phyloP scores from a whole-genome alignment of 2,888 invertebrate genomes.

The Melanophora roralis region DNA sequence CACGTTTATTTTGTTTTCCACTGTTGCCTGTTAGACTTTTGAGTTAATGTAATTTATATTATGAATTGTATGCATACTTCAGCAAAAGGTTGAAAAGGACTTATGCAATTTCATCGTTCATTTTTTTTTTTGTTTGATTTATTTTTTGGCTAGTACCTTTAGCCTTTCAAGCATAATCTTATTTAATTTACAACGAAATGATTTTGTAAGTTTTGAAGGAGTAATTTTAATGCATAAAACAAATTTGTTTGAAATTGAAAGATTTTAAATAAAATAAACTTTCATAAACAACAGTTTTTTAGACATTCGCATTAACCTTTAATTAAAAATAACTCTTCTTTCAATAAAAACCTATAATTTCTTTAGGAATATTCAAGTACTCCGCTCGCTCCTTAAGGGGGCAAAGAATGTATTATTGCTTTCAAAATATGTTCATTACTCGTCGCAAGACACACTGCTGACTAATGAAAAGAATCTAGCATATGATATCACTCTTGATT shows the following conservation, averaged over 20 bases:
- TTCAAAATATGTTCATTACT: conserved; percentile 24
- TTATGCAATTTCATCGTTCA: conserved; percentile 28
- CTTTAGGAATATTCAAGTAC: neutral
- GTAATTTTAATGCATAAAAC: neutral
- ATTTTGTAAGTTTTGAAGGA: conserved; percentile 36
- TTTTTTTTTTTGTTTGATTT: neutral
- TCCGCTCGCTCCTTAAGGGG: neutral
- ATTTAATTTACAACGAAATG: conserved; percentile 48
- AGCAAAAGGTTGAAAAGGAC: conserved; percentile 33
- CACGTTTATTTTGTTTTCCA: conserved; percentile 40
- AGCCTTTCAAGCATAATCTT: conserved; percentile 46
- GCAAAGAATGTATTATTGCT: conserved; percentile 21
- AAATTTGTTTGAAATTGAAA: neutral
- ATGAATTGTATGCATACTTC: conserved; percentile 53
- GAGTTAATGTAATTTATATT: conserved; percentile 60
- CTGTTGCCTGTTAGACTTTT: conserved; percentile 23
- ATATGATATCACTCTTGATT: conserved; percentile 27
- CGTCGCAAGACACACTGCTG: conserved; percentile 42
- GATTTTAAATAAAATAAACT: too few species aligned
- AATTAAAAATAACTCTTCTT: neutral
- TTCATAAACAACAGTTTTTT: too few species aligned
- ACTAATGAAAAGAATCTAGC: conserved; percentile 44
- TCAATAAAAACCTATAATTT: neutral
- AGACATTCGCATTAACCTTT: neutral
- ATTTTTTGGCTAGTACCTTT: conserved; percentile 37